Percentiles rank a stretch among this genome's conserved stretches.
Conservation (phyloP, 2,797 vertebrate species). For the Ptychobarbus kaznakovi region DNA sequence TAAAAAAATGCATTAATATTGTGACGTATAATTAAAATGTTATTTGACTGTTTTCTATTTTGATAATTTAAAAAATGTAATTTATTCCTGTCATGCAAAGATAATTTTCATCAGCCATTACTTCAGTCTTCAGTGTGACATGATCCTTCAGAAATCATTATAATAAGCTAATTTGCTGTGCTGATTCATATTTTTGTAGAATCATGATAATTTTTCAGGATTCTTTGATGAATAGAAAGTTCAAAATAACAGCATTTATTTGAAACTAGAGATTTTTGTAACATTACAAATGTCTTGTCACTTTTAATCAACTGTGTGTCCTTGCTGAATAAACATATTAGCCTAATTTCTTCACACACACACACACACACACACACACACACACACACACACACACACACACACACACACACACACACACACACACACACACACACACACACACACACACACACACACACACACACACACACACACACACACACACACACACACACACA, state of each 20-base stretch:
- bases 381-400: no score
- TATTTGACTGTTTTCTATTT: no score
- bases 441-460: not conserved
- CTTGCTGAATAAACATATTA: not conserved
- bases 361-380: not conserved
- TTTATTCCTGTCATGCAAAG: not conserved
- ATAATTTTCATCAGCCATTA: not conserved
- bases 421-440: not conserved
- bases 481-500: not conserved
- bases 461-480: no score
- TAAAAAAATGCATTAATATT: not conserved
- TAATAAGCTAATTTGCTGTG: not conserved
- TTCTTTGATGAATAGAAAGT: not conserved
- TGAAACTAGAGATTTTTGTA: not conserved
- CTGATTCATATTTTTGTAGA: not conserved
- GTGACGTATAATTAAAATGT: no score
- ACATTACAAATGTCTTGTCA: not conserved
- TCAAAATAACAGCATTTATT: not conserved
- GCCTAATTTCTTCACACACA: not conserved
- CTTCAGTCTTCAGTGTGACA: no score
- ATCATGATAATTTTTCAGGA: not conserved
- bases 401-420: not conserved
- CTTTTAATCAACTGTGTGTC: not conserved
- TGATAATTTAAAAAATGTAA: not conserved
- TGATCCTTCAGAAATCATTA: no score